Evolutionary conservation across 2,113 vertebrate species (phyloP).

Genomic region (Ivindomyrus marchei): DNA sequence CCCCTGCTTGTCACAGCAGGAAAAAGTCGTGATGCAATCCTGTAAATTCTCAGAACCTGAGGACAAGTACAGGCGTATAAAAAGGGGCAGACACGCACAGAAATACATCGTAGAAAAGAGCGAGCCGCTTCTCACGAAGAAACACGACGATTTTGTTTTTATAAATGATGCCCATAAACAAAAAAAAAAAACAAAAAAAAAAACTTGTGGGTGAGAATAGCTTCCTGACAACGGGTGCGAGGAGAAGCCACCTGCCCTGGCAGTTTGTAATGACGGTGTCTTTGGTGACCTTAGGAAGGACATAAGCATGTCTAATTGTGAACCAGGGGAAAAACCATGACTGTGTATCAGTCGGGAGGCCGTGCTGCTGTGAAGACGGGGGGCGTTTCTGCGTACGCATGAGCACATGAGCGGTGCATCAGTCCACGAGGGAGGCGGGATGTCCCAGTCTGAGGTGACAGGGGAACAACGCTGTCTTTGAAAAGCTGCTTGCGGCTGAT

Average conservation of each 20-base stretch:
- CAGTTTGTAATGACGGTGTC: not conserved
- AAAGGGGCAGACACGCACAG: not conserved
- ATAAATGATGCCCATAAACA: not conserved
- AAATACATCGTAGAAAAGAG: not conserved
- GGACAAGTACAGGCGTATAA: slow-evolving; percentile 7
- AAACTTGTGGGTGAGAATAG: not conserved
- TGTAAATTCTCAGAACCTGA: not conserved
- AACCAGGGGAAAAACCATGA: not conserved
- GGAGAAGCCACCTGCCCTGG: not conserved
- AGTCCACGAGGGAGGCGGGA: not conserved
- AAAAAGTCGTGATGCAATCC: not conserved
- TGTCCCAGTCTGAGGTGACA: not conserved
- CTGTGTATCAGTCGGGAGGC: not conserved
- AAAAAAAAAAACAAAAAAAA: not conserved
- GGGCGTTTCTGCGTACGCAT: not conserved
- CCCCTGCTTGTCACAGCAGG: not conserved
- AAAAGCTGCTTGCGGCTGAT: not conserved
- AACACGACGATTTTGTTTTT: not conserved
- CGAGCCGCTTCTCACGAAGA: not conserved
- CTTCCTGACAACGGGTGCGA: not conserved
- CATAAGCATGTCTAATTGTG: not conserved
- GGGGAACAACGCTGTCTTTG: not conserved
- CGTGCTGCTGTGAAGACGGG: not conserved
- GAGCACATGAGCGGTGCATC: not conserved
- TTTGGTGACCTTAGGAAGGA: not conserved